phyloP scores from a whole-genome alignment of 1,140 invertebrate genomes.

The Diploscapter pachys region DNA sequence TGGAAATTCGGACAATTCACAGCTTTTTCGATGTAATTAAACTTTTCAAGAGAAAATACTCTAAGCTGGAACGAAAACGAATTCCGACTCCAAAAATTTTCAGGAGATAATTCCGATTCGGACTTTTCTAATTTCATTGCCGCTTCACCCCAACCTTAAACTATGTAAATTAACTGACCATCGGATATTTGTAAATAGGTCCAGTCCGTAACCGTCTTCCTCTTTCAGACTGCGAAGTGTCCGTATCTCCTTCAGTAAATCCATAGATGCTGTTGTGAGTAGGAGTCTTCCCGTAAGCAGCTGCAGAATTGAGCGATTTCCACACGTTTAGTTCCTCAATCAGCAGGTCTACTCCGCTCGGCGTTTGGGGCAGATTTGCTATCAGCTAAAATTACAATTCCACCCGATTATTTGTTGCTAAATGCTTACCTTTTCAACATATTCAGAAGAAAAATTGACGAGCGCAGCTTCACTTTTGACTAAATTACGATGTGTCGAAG shows the following conservation, averaged over 20 bases:
- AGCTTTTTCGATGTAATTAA: too few relatives aligned
- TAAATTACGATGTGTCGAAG: constrained; percentile 26
- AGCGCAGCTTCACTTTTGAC: constrained; percentile 37
- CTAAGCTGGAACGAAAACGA: too few relatives aligned
- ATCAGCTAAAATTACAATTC: constrained; percentile 2
- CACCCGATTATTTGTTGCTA: constrained; percentile 5
- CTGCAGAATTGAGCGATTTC: constrained; percentile 20
- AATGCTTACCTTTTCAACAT: constrained; percentile 39
- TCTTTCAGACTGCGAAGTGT: constrained; percentile 24
- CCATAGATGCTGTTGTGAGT: too few relatives aligned
- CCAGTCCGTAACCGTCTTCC: constrained; percentile 6
- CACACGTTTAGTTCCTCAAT: constrained; percentile 38
- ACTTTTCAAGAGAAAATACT: too few relatives aligned
- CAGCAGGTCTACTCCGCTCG: constrained; percentile 34
- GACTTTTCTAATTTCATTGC: too few relatives aligned
- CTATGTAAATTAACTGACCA: neutral
- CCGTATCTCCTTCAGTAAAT: constrained; percentile 8
- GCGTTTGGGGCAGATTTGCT: neutral
- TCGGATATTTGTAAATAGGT: constrained; percentile 23
- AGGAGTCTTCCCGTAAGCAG: neutral
- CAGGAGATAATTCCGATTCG: too few relatives aligned
- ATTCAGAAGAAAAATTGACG: constrained; percentile 37
- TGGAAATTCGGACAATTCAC: too few relatives aligned
- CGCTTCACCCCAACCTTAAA: too few relatives aligned
- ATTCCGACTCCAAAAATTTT: too few relatives aligned